Conservation (phyloP, 2,797 vertebrate species). For the Amblyraja radiata region DNA sequence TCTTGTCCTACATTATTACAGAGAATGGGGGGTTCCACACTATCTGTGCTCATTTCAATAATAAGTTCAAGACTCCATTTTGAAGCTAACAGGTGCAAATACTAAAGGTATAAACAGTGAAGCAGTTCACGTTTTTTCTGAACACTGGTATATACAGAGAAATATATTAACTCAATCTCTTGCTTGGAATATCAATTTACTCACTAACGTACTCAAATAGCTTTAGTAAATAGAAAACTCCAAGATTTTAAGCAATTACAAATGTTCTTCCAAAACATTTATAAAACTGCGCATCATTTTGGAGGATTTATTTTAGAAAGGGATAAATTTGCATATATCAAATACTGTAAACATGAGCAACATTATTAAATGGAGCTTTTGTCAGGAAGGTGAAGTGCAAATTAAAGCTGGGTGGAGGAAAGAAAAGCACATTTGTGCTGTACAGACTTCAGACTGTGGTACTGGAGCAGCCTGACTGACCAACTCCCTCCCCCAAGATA, state of each 20-base stretch:
- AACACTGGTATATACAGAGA: conserved; percentile 45
- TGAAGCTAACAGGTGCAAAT: conserved; percentile 44
- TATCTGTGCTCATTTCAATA: conserved; percentile 52
- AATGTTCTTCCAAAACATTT: conserved; percentile 32
- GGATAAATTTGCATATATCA: conserved; percentile 39
- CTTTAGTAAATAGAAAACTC: conserved; percentile 28
- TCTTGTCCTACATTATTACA: not conserved
- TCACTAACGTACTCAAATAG: not conserved
- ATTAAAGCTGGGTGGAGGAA: not conserved
- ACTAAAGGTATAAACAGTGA: conserved; percentile 42
- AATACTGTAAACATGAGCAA: conserved; percentile 39
- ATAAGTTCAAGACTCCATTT: conserved; percentile 44
- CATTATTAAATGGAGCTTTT: conserved; percentile 16
- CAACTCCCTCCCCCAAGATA: not conserved
- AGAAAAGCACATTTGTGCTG: conserved; percentile 48
- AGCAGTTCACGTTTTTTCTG: conserved; percentile 44
- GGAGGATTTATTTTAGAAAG: not conserved
- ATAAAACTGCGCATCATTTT: conserved; percentile 7
- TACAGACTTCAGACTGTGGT: conserved; percentile 47
- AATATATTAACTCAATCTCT: conserved; percentile 40
- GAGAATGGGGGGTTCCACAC: conserved; percentile 65
- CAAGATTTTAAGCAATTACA: conserved; percentile 23
- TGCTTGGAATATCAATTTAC: conserved; percentile 34
- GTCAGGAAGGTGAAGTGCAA: conserved; percentile 39
- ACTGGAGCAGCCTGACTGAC: conserved; percentile 41